Evolutionary conservation across 2,797 vertebrate genomes (phyloP).

Genomic region (Gymnothorax javanicus): DNA sequence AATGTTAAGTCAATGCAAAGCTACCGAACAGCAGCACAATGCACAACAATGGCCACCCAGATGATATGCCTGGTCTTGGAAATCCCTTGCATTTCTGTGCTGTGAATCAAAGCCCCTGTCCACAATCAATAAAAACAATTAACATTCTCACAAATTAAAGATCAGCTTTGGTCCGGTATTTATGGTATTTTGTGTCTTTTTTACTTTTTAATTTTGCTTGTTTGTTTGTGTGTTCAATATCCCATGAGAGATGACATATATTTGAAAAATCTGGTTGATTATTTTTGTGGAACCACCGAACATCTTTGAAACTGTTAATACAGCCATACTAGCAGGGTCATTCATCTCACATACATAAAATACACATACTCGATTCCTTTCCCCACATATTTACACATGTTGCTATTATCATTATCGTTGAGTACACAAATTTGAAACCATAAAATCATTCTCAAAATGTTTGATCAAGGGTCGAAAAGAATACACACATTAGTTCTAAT

Average conservation of each 20-base stretch:
- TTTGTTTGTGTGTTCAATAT: not conserved
- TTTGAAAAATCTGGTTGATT: not conserved
- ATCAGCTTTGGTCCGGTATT: not conserved
- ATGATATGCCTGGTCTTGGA: not conserved
- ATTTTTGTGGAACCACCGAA: not conserved
- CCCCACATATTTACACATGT: not conserved
- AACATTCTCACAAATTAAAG: not conserved
- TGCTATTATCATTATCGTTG: not conserved
- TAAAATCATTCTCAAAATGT: not conserved
- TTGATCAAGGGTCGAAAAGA: not conserved
- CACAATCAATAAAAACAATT: constrained; percentile 5
- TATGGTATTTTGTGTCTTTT: not conserved
- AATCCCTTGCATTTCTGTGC: not conserved
- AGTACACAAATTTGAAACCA: not conserved
- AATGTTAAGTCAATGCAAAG: constrained; percentile 19
- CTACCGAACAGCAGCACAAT: not conserved
- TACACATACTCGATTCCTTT: not conserved
- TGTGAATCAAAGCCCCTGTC: constrained; percentile 6
- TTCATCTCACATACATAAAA: too few relatives aligned
- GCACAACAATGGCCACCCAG: not conserved
- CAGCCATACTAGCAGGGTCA: too few relatives aligned
- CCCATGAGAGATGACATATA: not conserved
- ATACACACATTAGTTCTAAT: not conserved
- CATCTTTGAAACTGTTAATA: too few relatives aligned
- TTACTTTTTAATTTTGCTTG: not conserved